phyloP scores from a whole-genome alignment of 2,113 vertebrate species.

The Ellobius talpinus region DNA sequence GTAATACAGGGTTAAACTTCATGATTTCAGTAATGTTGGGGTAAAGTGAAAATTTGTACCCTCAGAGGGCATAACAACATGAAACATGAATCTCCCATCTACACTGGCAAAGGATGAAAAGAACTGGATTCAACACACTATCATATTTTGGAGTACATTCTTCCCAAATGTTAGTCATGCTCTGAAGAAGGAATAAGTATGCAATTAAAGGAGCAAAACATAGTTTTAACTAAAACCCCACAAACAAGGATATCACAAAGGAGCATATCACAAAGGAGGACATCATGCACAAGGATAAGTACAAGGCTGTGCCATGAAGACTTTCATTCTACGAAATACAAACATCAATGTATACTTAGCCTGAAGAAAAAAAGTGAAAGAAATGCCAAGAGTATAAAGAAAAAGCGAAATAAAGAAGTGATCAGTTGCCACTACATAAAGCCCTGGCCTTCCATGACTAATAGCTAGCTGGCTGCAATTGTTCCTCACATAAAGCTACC shows the following conservation, averaged over 20 bases:
- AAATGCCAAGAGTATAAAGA: neutral
- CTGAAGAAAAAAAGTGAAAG: neutral
- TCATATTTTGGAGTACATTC: neutral
- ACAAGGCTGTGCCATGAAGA: neutral
- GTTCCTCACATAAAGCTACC: neutral
- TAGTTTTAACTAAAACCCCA: neutral
- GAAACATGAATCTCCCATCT: too few relatives aligned
- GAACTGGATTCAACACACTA: neutral
- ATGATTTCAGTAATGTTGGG: neutral
- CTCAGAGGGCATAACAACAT: neutral
- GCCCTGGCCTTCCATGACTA: neutral
- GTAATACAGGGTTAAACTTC: neutral
- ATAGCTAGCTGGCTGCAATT: neutral
- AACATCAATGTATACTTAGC: neutral
- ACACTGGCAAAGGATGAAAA: neutral
- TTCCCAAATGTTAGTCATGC: neutral
- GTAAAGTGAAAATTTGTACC: conserved; percentile 19
- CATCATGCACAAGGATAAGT: neutral
- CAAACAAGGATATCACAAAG: neutral
- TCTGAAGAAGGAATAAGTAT: neutral
- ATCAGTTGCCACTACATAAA: neutral
- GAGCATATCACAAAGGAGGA: neutral
- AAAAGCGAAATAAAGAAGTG: neutral
- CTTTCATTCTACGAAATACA: too few relatives aligned
- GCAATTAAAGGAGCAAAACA: neutral